Percentiles rank a stretch among this genome's conserved stretches.
phyloP scores from a whole-genome alignment of 2,888 invertebrate species.

The Itoplectis maculator region DNA sequence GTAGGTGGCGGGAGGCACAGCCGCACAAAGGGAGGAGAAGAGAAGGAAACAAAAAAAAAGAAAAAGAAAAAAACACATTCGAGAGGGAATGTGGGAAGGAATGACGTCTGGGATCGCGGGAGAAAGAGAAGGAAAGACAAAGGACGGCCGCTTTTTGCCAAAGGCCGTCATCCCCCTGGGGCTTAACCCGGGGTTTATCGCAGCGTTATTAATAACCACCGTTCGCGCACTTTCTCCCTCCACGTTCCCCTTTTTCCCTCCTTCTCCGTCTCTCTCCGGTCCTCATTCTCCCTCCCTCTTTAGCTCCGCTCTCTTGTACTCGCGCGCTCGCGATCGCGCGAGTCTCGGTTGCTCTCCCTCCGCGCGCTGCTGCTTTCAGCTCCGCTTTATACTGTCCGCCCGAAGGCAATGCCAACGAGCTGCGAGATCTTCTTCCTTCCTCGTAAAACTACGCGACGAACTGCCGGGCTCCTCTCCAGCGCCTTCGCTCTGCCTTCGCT shows the following conservation, averaged over 20 bases:
- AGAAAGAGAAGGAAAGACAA: constrained; percentile 64
- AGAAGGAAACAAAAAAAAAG: constrained; percentile 8
- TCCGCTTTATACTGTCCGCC: constrained; percentile 29
- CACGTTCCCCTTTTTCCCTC: constrained; percentile 63
- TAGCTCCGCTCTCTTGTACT: constrained; percentile 18
- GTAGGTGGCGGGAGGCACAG: neutral
- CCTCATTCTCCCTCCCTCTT: constrained; percentile 12
- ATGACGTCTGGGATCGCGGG: constrained; percentile 50
- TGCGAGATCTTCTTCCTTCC: constrained; percentile 73
- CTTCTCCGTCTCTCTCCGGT: constrained; percentile 41
- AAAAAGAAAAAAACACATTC: constrained; percentile 38
- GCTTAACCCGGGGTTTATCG: constrained; percentile 78
- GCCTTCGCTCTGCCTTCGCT: constrained; percentile 49
- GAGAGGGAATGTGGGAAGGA: constrained; percentile 34
- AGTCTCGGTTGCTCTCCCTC: constrained; percentile 40
- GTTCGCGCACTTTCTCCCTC: constrained; percentile 60
- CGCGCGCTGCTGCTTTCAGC: constrained; percentile 9
- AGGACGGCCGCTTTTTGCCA: constrained; percentile 75
- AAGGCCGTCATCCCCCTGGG: constrained; percentile 78
- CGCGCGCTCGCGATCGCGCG: constrained; percentile 24
- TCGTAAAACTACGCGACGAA: constrained; percentile 76
- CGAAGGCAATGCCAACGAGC: constrained; percentile 66
- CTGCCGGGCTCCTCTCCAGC: constrained; percentile 44
- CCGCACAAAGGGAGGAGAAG: too few relatives aligned
- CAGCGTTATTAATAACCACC: constrained; percentile 79